phyloP scores from a whole-genome alignment of 2,888 invertebrate genomes.

The Cyclophora albipunctata region DNA sequence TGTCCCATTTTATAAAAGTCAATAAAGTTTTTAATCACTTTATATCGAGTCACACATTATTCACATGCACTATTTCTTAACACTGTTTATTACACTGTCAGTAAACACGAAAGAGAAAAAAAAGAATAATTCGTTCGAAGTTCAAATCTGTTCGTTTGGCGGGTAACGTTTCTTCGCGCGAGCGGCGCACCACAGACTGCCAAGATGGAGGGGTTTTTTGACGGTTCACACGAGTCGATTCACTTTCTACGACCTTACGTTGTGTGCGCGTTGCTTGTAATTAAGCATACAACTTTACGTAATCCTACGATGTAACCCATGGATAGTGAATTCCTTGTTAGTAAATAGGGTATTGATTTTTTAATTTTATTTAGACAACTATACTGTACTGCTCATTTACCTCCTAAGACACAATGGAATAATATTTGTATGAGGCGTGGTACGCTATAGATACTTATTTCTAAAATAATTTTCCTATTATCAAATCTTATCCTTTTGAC shows the following conservation, averaged over 20 bases:
- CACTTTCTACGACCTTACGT: constrained; percentile 75
- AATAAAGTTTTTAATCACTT: constrained; percentile 34
- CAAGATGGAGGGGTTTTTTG: constrained; percentile 72
- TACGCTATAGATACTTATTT: too few species aligned
- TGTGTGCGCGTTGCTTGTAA: constrained; percentile 70
- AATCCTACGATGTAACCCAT: constrained; percentile 60
- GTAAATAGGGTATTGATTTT: constrained; percentile 22
- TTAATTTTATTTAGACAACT: neutral
- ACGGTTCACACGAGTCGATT: constrained; percentile 74
- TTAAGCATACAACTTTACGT: constrained; percentile 71
- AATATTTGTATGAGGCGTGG: too few species aligned
- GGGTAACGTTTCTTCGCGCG: constrained; percentile 64
- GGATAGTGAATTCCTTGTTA: constrained; percentile 46
- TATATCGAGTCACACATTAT: constrained; percentile 47
- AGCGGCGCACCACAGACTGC: constrained; percentile 66
- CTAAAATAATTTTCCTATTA: too few species aligned
- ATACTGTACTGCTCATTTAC: too few species aligned
- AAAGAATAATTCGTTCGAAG: constrained; percentile 39
- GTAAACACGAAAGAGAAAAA: constrained; percentile 44
- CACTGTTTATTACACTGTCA: constrained; percentile 45
- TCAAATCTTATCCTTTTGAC: too few species aligned
- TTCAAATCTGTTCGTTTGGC: constrained; percentile 48
- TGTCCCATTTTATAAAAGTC: constrained; percentile 51
- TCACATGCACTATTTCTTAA: constrained; percentile 49
- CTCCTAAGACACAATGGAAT: too few species aligned